These are phyloP conservation scores for Zoanthus gigantus DNA, from an alignment of 92 coral and sea anemone genomes.

Conservation along the genomic window DNA sequence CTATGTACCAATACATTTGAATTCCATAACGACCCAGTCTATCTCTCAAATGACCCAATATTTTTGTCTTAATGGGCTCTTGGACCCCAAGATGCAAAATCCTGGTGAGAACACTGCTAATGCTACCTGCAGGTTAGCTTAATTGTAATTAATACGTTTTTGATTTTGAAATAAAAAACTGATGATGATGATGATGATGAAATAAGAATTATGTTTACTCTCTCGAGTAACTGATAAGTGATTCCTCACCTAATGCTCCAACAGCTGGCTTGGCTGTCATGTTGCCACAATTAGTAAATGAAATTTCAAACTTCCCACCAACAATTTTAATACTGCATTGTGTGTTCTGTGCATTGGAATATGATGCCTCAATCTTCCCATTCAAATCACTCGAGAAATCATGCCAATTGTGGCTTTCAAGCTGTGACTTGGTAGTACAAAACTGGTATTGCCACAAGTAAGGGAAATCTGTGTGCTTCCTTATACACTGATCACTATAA, in stretches of 20 bases:
- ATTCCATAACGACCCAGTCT: no score
- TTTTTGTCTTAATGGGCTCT: no score
- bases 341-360: constrained; percentile 51
- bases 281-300: background rate
- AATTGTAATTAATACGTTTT: no score
- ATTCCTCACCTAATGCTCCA: background rate
- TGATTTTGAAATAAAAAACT: no score
- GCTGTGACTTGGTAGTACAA: background rate
- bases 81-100: no score
- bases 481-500: constrained; percentile 79
- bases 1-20: no score
- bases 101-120: no score
- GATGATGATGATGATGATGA: no score
- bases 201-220: no score
- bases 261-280: background rate
- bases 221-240: no score
- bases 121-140: no score
- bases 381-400: constrained; percentile 66
- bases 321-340: background rate
- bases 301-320: background rate
- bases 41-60: no score
- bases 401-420: constrained; percentile 56
- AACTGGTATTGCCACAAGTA: constrained; percentile 82
- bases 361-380: constrained; percentile 71
- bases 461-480: constrained; percentile 83